Percentiles rank a stretch among this genome's conserved stretches.
Conservation (phyloP, 2,113 vertebrate genomes). For the Solea solea region DNA sequence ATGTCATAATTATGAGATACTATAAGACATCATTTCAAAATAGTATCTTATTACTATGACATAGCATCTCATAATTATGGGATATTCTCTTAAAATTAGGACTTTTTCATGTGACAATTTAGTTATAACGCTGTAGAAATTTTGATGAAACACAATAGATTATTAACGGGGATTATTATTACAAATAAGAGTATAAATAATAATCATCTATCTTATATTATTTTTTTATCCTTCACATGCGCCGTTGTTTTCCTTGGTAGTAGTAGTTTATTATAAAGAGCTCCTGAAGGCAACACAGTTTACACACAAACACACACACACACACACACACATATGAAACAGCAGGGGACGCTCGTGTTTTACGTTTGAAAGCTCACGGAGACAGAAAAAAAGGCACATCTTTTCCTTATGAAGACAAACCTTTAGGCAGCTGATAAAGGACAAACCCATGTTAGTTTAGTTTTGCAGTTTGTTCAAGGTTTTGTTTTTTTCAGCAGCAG, state of each 20-base stretch:
- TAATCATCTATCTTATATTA: too few species aligned
- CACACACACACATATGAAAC: background rate
- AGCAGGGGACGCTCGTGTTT: constrained; percentile 61
- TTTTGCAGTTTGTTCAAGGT: constrained; percentile 12
- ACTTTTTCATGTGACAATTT: too few species aligned
- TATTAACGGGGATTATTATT: too few species aligned
- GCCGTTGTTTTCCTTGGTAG: background rate
- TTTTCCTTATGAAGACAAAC: constrained; percentile 13
- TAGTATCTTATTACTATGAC: too few species aligned
- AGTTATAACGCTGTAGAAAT: too few species aligned
- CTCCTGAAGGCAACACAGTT: constrained; percentile 23
- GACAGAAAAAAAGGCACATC: background rate
- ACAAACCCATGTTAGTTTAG: constrained; percentile 22
- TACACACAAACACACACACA: background rate
- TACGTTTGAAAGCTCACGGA: background rate
- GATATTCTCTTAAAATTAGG: too few species aligned
- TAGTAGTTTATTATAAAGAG: background rate
- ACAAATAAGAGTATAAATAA: too few species aligned
- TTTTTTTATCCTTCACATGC: background rate
- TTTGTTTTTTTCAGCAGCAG: constrained; percentile 20
- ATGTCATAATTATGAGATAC: too few species aligned
- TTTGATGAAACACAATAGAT: too few species aligned
- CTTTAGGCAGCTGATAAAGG: constrained; percentile 4
- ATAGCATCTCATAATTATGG: too few species aligned
- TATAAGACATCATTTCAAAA: too few species aligned